Evolutionary conservation across 2,888 invertebrate species (phyloP).

Genomic region (Ichneumoninae sp.): DNA sequence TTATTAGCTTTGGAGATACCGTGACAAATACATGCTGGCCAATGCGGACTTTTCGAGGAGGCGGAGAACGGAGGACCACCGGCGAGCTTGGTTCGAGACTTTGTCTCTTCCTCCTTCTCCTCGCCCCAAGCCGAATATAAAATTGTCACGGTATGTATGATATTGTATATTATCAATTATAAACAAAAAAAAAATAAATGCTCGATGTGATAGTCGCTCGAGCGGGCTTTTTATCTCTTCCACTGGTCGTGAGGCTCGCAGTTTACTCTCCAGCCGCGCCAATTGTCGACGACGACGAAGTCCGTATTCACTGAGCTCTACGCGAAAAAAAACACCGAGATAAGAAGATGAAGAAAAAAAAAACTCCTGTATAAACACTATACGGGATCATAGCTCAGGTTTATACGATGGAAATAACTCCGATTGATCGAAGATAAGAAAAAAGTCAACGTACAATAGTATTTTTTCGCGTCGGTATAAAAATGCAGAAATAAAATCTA

Average conservation of each 20-base stretch:
- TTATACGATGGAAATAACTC: slow-evolving; percentile 18
- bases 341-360: slow-evolving; percentile 4
- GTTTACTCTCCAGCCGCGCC: not conserved
- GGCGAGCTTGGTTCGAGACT: not conserved
- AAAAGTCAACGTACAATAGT: not conserved
- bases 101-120: not conserved
- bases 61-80: not conserved
- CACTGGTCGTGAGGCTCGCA: not conserved
- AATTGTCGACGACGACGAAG: not conserved
- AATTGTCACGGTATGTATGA: not conserved
- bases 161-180: slow-evolving; percentile 28
- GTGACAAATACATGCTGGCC: not conserved
- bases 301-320: slow-evolving; percentile 8
- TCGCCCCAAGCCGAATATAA: not conserved
- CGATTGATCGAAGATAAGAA: slow-evolving; percentile 18
- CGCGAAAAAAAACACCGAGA: slow-evolving; percentile 18
- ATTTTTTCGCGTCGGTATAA: not conserved
- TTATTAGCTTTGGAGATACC: not conserved
- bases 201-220: slow-evolving; percentile 11
- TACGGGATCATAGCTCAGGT: slow-evolving; percentile 1
- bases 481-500: not conserved
- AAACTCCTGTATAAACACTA: not conserved
- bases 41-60: not conserved
- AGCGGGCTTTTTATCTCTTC: slow-evolving; percentile 7
- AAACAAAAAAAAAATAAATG: not conserved